phyloP scores from a whole-genome alignment of 2,113 vertebrate species.

The Phodopus roborovskii region DNA sequence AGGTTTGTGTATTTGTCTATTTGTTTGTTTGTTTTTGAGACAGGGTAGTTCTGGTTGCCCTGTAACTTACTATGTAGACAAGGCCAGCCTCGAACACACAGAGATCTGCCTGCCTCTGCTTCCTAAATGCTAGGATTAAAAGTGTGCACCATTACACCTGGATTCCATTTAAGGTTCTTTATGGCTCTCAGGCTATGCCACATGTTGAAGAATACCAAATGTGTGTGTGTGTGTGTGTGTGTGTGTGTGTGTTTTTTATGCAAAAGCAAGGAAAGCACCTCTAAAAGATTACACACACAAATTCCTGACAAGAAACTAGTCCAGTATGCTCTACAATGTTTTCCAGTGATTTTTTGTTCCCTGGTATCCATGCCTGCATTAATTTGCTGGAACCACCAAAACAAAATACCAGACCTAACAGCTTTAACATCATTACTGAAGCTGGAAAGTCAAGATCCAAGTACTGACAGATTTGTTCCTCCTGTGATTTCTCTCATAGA shows the following conservation, averaged over 20 bases:
- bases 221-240: no score
- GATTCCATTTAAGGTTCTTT: background rate
- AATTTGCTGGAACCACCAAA: background rate
- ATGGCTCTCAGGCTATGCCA: background rate
- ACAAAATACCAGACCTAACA: background rate
- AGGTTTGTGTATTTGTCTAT: background rate
- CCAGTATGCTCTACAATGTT: background rate
- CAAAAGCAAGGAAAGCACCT: slow-evolving; percentile 12
- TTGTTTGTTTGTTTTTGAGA: no score
- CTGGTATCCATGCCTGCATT: background rate
- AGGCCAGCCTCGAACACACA: background rate
- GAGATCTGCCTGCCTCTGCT: background rate
- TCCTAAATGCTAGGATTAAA: background rate
- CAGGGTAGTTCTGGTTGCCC: no score
- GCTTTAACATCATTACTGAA: background rate
- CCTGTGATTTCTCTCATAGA: background rate
- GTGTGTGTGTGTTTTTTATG: no score
- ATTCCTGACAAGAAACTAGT: background rate
- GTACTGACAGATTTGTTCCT: background rate
- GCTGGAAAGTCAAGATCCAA: slow-evolving; percentile 16
- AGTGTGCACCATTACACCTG: background rate
- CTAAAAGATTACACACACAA: background rate
- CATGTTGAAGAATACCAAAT: background rate
- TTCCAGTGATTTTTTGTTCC: background rate
- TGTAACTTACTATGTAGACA: background rate